Percentiles rank a stretch among this genome's conserved stretches.
Conservation (phyloP, 2,113 vertebrate species). For the Anseranas semipalmata region DNA sequence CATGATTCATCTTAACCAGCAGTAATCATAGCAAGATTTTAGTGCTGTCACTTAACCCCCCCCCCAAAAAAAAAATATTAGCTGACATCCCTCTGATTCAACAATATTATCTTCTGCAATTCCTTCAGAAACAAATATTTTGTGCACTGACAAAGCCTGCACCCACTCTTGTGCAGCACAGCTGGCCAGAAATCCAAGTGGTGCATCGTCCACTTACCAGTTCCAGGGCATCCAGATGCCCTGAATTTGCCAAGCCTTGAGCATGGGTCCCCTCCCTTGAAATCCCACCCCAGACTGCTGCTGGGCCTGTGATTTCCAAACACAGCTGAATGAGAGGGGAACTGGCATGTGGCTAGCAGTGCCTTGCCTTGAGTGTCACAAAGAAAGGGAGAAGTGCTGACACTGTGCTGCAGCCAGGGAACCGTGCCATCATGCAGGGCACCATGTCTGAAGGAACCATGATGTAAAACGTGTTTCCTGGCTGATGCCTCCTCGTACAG, state of each 20-base stretch:
- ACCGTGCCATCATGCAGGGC: background rate
- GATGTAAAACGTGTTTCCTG: background rate
- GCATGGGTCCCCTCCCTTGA: accelerated
- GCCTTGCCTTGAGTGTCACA: background rate
- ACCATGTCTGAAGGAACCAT: accelerated
- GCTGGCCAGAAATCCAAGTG: background rate
- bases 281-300: background rate
- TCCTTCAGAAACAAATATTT: background rate
- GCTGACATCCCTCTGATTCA: background rate
- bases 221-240: background rate
- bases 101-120: background rate
- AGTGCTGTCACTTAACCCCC: background rate
- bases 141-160: background rate
- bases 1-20: background rate
- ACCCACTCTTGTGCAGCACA: background rate
- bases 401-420: accelerated
- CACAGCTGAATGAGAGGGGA: background rate
- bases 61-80: background rate
- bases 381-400: background rate
- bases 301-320: background rate
- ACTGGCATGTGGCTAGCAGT: background rate
- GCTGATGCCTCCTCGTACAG: background rate
- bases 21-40: background rate
- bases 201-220: background rate
- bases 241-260: background rate